Base-by-base conservation (phyloP, 2,113 vertebrate genomes). In the Jacana jacana region DNA sequence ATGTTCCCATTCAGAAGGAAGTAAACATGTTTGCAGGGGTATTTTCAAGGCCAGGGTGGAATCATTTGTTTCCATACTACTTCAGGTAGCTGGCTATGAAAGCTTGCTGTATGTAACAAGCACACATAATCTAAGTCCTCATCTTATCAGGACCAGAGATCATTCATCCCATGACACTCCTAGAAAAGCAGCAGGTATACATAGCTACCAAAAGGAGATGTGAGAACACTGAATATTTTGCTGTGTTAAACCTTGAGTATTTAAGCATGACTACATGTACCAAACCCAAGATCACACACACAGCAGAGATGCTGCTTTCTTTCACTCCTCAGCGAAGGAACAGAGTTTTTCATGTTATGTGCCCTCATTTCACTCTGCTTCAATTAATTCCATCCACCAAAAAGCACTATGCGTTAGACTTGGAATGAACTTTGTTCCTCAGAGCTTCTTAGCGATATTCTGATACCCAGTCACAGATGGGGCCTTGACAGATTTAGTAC, bases 401-500 rank as follows among this genome's bases (percentile, higher is more conserved):
- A 91, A 94, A 86, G 49, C 81, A 61, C 81, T 83, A 61, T 24
- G 93, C 5, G 79, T 89, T 93, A 94, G 84, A 97, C 92, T 91
- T 72, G 76, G 88, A 93, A 79, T 80, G 78, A 93, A 95, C 88
- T 91, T 95, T 94, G 87, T 75, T 93, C 80, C 69, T 95, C 70
- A 60, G 89, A 94, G 88, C 73, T 83, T 93, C 91, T 93, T 82
- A 55, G 87, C 9, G 66, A 60, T 93, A 60, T 85, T 87, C 88
- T 95, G 95, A 91, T 95, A 93, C 69, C 37, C 57, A 58, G 72
- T 78, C 78, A 76, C 88, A 95, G 94, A 96, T 95, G 69, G 81
- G 76, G 66, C 87, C 76, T 86, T 93, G 93, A 96, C 94, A 89
- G 92, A 97, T 92, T 93, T 94, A 88, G 46, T 75, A 92, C 66